Base-by-base conservation (phyloP, 1,140 invertebrate genomes). In the Adelges cooleyi region DNA sequence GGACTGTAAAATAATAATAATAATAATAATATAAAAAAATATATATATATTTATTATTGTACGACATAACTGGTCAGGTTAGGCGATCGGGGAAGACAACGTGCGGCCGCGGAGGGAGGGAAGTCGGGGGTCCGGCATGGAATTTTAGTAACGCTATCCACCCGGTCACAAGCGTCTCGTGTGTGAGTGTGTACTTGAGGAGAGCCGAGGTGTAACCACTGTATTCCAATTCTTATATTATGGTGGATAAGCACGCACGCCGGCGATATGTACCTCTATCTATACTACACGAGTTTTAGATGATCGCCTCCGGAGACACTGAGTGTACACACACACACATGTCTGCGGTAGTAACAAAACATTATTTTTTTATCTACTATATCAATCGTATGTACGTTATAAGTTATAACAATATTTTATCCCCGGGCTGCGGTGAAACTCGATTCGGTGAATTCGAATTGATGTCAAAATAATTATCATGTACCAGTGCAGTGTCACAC, bases 381-480 rank as follows among this genome's bases (percentile, higher is more conserved):
- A 62, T 48, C 25, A 46, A 62, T 46, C 56, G 25, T 20, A 20
- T 11, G 13, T 6, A 11, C 15, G 10, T 20, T 33, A 33, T 17
- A 17, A n/a, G n/a, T n/a, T n/a, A n/a, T n/a, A n/a, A n/a, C n/a
- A n/a, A 23, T 44, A 20, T 44, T 13, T 48, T 33, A 33, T 33
- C 42, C 42, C 5, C 23, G 44, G 56, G 56, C 56, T 44, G 6
- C 17, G 18, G 56, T 29, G 56, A 62, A 62, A 62, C 56, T 62
- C 10, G n/a, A 25, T 48, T 33, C 17, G 18, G 18, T 15, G 56
- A 29, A 46, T 22, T 20, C 42, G 56, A 62, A 62, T 46, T 18
- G 44, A 62, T 62, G 56, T 62, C 42, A 48, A 62, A 62, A 62
- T 62, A 17, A 29, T n/a, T 29, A 33, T 33, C 5, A 33, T 33